phyloP scores from a whole-genome alignment of 2,797 vertebrate species.

The Emydoidea blandingii region DNA sequence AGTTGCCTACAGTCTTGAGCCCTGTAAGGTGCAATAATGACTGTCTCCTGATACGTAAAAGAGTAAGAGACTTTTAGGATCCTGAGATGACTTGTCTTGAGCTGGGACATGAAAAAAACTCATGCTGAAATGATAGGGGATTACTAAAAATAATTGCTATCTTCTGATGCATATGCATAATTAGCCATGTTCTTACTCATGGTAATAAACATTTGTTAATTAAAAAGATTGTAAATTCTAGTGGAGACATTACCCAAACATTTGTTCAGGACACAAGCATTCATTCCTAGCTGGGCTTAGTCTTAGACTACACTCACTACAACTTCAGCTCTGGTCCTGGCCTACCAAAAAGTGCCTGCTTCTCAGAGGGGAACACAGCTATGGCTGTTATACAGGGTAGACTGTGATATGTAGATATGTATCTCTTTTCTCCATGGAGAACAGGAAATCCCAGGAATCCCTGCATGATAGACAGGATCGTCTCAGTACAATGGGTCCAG shows the following conservation, averaged over 20 bases:
- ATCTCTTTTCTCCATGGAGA: background rate
- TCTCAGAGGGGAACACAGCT: background rate
- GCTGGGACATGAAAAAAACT: slow-evolving; percentile 16
- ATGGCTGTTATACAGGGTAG: background rate
- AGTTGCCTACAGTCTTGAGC: background rate
- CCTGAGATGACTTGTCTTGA: background rate
- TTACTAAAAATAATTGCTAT: slow-evolving; percentile 60
- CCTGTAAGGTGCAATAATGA: slow-evolving; percentile 10
- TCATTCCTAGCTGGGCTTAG: background rate
- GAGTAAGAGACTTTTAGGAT: background rate
- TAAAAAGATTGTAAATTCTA: slow-evolving; percentile 39
- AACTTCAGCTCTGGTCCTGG: slow-evolving; percentile 2
- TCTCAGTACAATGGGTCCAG: fast-evolving
- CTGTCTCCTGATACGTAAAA: background rate
- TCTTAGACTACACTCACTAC: background rate
- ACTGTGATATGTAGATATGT: fast-evolving
- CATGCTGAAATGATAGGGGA: background rate
- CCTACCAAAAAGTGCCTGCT: background rate
- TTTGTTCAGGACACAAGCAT: slow-evolving; percentile 51
- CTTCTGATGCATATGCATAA: slow-evolving; percentile 25
- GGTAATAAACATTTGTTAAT: slow-evolving; percentile 65
- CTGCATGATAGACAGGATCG: background rate
- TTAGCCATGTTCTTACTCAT: slow-evolving; percentile 61
- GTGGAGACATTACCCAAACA: slow-evolving; percentile 47
- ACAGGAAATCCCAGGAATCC: background rate